phyloP scores from a whole-genome alignment of 2,888 invertebrate species.

The Philereme transversata region DNA sequence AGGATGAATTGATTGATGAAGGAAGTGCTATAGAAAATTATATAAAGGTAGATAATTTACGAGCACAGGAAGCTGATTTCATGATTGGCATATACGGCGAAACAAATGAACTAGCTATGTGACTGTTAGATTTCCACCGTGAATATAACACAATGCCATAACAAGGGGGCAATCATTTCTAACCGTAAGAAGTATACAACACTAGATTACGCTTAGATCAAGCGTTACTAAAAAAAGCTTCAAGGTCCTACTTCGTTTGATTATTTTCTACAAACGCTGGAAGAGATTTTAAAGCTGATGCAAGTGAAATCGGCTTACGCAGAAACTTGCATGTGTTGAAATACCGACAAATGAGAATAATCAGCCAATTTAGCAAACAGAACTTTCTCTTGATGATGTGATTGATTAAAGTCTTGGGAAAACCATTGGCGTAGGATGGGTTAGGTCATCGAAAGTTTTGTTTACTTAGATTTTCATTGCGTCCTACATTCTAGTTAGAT shows the following conservation, averaged over 20 bases:
- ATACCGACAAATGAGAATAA: conserved; percentile 33
- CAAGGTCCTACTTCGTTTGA: no score
- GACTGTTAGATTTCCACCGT: conserved; percentile 25
- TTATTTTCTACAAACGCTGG: background rate
- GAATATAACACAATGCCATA: conserved; percentile 16
- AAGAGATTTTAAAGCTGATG: conserved; percentile 25
- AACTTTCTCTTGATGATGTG: conserved; percentile 30
- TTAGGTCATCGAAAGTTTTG: conserved; percentile 17
- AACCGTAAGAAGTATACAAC: background rate
- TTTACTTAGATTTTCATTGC: conserved; percentile 3
- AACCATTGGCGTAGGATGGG: conserved; percentile 1
- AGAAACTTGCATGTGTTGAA: conserved; percentile 30
- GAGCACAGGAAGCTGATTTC: conserved; percentile 23
- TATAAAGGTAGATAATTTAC: conserved; percentile 27
- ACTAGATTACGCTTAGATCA: no score
- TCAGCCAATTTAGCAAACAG: conserved; percentile 33
- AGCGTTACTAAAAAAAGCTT: no score
- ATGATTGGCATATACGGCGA: conserved; percentile 17
- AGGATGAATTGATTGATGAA: conserved; percentile 40
- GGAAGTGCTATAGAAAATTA: conserved; percentile 35
- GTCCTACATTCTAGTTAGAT: background rate
- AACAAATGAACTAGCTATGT: conserved; percentile 7
- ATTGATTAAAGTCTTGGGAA: conserved; percentile 23
- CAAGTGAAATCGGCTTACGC: conserved; percentile 30
- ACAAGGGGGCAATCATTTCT: background rate